Evolutionary conservation across 2,888 invertebrate genomes (phyloP), one percentile per base, ranked within the genome.

Genomic region (Thereva unica): DNA sequence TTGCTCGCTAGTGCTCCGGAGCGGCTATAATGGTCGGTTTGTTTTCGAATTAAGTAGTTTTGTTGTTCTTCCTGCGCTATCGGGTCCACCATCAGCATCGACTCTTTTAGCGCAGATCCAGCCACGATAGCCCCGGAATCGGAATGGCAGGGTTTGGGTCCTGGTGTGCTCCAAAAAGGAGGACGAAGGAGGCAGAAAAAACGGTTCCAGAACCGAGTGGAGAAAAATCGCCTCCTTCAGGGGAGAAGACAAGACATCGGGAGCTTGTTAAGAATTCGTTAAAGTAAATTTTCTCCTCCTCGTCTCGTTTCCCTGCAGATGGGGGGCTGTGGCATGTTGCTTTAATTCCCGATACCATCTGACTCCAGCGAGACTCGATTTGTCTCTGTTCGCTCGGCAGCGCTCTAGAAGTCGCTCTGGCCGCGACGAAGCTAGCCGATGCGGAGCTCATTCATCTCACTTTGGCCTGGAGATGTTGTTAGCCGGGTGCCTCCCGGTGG

Each of bases 261-360:
- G 64, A 64, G 64, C 64, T 64, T 64, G 64, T 64, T 64, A 64
- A 64, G 54, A 64, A 54, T 64, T 64, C 64, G 64, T 64, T 64
- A 64, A 64, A 64, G 50, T 50, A 50, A 49, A 41, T 61, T 61
- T 61, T 61, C 49, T 59, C 8, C 40, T 61, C 35, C 57, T 59
- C 47, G 49, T 59, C 40, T 50, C 41, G 42, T 61, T 61, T 50
- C 49, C 12, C 40, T 61, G 38, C 50, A 34, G 38, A 7, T 35
- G 34, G 61, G 50, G 54, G 64, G 64, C 54, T 55, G 64, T 47
- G 45, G 54, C 54, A 54, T 35, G 64, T 23, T 49, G 40, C 64
- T 64, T 64, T 64, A 64, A 64, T 64, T 64, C 38, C 34, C 44
- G 64, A 55, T 64, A 45, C 45, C 47, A 64, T 64, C 64, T 54